Percentiles rank a stretch among this genome's conserved stretches.
Conservation (phyloP, 1,140 invertebrate genomes). For the Solenopsis invicta region DNA sequence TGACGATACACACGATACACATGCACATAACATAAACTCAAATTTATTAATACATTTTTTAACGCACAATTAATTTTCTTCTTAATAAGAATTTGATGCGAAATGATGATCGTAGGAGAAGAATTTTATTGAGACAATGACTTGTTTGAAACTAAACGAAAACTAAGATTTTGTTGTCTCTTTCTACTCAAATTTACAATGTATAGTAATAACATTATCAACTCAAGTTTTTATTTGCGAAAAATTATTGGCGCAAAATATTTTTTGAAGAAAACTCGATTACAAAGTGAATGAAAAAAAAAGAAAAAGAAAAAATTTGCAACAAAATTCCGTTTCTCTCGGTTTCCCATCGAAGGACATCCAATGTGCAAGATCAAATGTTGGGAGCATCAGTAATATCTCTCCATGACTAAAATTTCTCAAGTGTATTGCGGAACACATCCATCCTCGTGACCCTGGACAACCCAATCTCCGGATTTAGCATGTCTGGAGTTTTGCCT, state of each 20-base stretch:
- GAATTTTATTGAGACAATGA: background rate
- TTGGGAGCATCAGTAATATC: constrained; percentile 30
- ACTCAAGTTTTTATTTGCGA: background rate
- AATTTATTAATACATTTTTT: background rate
- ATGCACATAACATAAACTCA: background rate
- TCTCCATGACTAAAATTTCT: constrained; percentile 47
- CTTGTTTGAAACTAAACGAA: background rate
- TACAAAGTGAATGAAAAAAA: background rate
- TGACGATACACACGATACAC: background rate
- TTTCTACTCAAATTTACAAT: background rate
- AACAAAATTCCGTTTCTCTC: background rate
- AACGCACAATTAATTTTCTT: background rate
- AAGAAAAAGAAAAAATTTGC: background rate
- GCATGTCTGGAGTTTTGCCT: constrained; percentile 59
- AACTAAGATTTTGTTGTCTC: background rate
- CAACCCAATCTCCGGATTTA: constrained; percentile 64
- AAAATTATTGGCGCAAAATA: background rate
- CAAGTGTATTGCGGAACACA: constrained; percentile 52
- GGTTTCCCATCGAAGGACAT: background rate
- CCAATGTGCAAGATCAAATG: constrained; percentile 27
- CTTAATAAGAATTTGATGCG: background rate
- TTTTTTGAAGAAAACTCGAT: background rate
- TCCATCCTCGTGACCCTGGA: constrained; percentile 57
- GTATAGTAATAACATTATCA: background rate
- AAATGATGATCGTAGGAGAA: background rate